Percentiles rank a stretch among this genome's conserved stretches.
Conservation (phyloP, 2,888 invertebrate genomes). For the Nematopogon swammerdamellus region DNA sequence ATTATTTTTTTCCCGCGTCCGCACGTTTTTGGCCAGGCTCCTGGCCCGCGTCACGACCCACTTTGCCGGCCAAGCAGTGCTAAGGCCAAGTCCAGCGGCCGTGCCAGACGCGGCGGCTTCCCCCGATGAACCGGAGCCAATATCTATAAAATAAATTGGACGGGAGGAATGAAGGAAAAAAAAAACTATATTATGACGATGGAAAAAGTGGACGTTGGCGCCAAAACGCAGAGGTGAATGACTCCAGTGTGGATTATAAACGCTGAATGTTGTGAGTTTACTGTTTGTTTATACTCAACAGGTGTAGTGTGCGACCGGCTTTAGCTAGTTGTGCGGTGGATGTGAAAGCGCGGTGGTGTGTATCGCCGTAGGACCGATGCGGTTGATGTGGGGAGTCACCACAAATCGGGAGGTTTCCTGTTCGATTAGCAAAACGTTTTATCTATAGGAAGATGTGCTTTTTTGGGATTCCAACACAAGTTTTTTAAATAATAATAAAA, state of each 20-base stretch:
- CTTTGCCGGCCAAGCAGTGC: slow-evolving; percentile 50
- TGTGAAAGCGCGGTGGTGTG: too few species aligned
- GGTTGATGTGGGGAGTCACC: too few species aligned
- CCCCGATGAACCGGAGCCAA: slow-evolving; percentile 53
- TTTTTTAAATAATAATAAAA: too few species aligned
- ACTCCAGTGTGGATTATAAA: neutral
- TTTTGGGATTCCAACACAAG: too few species aligned
- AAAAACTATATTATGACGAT: slow-evolving; percentile 48
- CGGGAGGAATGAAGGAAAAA: slow-evolving; percentile 28
- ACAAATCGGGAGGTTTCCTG: too few species aligned
- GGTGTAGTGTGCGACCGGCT: too few species aligned
- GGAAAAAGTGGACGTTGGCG: slow-evolving; percentile 19
- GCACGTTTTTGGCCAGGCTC: slow-evolving; percentile 50
- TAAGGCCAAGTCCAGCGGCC: slow-evolving; percentile 54
- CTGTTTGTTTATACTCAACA: neutral
- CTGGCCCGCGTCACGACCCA: slow-evolving; percentile 47
- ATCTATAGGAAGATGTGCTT: too few species aligned
- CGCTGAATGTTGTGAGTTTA: neutral
- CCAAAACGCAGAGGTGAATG: neutral
- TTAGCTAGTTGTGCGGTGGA: too few species aligned
- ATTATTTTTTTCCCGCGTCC: slow-evolving; percentile 35
- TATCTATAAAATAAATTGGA: slow-evolving; percentile 57
- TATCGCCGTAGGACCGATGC: too few species aligned
- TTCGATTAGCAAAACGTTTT: too few species aligned
- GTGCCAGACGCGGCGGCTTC: slow-evolving; percentile 13